Conservation (phyloP, 2,113 vertebrate genomes). For the Pelmatolapia mariae region DNA sequence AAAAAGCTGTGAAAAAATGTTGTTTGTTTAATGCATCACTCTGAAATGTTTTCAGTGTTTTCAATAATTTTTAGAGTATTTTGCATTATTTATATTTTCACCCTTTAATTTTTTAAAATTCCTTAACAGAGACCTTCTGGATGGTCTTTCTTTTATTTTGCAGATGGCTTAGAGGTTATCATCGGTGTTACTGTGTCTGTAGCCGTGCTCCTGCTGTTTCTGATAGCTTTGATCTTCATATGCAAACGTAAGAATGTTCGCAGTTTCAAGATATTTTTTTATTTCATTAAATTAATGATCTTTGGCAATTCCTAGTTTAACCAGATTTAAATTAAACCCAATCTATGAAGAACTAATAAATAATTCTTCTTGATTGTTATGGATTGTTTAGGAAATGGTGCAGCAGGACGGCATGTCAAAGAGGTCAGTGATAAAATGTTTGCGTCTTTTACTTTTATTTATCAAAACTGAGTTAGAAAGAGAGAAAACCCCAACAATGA, state of each 20-base stretch:
- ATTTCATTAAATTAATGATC: neutral
- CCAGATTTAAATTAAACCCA: neutral
- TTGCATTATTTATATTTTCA: rapidly evolving
- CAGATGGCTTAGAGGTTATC: neutral
- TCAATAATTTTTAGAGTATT: neutral
- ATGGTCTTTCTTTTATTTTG: neutral
- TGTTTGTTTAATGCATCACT: neutral
- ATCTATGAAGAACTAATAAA: rapidly evolving
- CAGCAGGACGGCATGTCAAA: neutral
- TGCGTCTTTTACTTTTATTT: rapidly evolving
- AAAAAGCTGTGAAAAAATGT: neutral
- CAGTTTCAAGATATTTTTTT: neutral
- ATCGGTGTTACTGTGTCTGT: neutral
- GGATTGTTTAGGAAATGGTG: neutral
- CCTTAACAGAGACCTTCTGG: neutral
- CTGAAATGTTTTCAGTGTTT: neutral
- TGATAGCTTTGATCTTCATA: neutral
- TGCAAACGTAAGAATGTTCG: rapidly evolving
- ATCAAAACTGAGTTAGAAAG: neutral
- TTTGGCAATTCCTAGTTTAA: neutral
- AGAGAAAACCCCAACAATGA: neutral
- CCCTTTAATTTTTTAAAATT: rapidly evolving
- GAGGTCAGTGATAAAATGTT: rapidly evolving
- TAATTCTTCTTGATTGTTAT: neutral
- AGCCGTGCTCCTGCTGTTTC: neutral